phyloP scores from a whole-genome alignment of 2,113 vertebrate genomes.

The Odocoileus virginianus region DNA sequence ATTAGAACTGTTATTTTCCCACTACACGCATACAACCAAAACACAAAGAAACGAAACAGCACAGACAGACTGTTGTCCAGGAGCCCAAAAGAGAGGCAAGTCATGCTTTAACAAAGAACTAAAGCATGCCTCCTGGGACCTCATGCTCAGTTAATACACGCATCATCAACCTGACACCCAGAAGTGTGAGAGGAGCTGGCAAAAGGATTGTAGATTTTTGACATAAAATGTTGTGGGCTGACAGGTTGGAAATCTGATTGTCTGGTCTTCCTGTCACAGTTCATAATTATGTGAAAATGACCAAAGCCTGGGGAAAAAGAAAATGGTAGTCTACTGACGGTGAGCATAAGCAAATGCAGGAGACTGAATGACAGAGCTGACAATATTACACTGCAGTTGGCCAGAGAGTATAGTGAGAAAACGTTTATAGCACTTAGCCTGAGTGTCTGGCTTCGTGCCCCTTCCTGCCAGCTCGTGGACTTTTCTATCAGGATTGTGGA shows the following conservation, averaged over 20 bases:
- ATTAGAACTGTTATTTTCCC: neutral
- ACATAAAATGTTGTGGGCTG: constrained; percentile 10
- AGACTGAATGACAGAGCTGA: neutral
- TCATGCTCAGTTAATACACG: neutral
- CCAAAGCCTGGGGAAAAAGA: neutral
- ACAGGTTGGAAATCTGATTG: constrained; percentile 26
- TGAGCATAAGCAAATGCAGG: neutral
- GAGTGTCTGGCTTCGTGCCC: neutral
- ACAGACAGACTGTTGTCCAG: neutral
- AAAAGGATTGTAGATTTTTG: neutral
- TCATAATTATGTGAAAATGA: constrained; percentile 22
- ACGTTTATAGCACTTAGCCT: neutral
- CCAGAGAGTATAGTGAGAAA: neutral
- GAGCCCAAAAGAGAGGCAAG: neutral
- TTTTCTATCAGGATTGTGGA: neutral
- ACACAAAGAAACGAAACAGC: neutral
- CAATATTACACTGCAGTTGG: neutral
- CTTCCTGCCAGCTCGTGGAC: neutral
- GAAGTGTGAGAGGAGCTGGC: neutral
- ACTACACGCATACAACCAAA: neutral
- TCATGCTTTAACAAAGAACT: neutral
- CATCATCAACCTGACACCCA: neutral
- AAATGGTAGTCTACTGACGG: neutral
- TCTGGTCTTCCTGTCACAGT: constrained; percentile 31
- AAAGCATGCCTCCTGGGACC: neutral